Conservation (phyloP, 2,113 vertebrate genomes). For the Bothrops jararaca region DNA sequence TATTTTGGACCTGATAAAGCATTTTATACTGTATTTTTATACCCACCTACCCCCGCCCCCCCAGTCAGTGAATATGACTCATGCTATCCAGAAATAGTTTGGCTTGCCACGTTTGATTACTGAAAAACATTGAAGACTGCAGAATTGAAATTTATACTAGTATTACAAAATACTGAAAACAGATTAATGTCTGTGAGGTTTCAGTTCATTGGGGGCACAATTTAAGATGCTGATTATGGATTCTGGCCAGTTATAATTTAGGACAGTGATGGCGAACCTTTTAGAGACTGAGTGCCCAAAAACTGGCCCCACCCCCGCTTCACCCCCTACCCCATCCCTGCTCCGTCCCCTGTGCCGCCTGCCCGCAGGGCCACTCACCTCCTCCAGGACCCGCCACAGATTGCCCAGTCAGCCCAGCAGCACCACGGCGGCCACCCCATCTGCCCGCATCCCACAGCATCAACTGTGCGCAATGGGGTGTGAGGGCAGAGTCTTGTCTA, state of each 20-base stretch:
- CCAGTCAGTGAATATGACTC: not conserved
- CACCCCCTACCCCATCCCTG: too few species aligned
- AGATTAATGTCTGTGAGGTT: not conserved
- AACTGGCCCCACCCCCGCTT: too few species aligned
- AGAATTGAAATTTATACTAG: not conserved
- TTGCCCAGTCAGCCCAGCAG: too few species aligned
- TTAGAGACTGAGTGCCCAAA: too few species aligned
- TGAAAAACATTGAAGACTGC: not conserved
- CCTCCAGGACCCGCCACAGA: too few species aligned
- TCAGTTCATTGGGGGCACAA: not conserved
- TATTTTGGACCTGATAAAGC: not conserved
- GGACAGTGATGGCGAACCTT: not conserved
- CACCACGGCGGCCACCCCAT: too few species aligned
- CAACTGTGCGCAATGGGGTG: too few species aligned
- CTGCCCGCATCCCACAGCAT: too few species aligned
- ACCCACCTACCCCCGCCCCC: too few species aligned
- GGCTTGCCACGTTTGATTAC: not conserved
- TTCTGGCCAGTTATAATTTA: not conserved
- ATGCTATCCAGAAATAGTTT: not conserved
- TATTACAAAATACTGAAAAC: not conserved
- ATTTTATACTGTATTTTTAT: not conserved
- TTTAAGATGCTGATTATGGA: not conserved
- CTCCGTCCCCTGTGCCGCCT: too few species aligned
- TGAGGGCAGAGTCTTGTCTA: too few species aligned
- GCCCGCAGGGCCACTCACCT: too few species aligned